Evolutionary conservation across 1,140 invertebrate species (phyloP), one percentile per base, ranked within the genome.

Genomic region (Calephelis nemesis): DNA sequence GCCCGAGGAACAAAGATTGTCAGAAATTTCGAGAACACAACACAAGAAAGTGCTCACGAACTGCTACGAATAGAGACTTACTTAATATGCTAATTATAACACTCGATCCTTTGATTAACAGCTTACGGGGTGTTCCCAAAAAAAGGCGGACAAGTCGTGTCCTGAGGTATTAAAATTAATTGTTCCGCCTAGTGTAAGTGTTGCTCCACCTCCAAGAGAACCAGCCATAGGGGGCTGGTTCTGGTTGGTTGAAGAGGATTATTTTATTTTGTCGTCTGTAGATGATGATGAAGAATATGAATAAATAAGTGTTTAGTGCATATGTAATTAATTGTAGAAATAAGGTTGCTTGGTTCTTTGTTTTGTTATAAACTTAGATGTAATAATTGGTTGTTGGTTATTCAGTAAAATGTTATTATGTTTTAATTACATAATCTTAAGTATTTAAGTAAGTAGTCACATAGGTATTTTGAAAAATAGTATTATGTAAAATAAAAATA

Each of bases 121-220:
- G 62, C 12, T 47, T 47, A 45, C 11, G 62, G 47, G 62, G 47
- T 45, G 40, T 63, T 63, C 62, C 62, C 42, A 47, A 63, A 63
- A 63, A 63, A 11, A 11, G 62, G 45, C 42, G 13, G 45, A 45
- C 62, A 50, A 50, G 13, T 15, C 47, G n/a, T 13, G n/a, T 45
- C 13, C 62, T 42, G 62, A 63, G n/a, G 62, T 63, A 45, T 63
- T 63, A 63, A 47, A 63, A 63, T 63, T 63, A 63, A 63, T 63
- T 45, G 13, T 63, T 42, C 40, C 62, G 11, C 40, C 62, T 63
- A 47, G 9, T 50, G 49, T 50, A 50, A 50, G 49, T 50, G n/a
- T 12, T 50, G 49, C 49, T 50, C 49, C 49, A 50, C 49, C 49
- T 50, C 49, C n/a, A 50, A 50, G n/a, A 50, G 49, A 50, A 50